Percentiles rank a stretch among this genome's conserved stretches.
Conservation (phyloP, 2,113 vertebrate species). For the Aegotheles bennettii region DNA sequence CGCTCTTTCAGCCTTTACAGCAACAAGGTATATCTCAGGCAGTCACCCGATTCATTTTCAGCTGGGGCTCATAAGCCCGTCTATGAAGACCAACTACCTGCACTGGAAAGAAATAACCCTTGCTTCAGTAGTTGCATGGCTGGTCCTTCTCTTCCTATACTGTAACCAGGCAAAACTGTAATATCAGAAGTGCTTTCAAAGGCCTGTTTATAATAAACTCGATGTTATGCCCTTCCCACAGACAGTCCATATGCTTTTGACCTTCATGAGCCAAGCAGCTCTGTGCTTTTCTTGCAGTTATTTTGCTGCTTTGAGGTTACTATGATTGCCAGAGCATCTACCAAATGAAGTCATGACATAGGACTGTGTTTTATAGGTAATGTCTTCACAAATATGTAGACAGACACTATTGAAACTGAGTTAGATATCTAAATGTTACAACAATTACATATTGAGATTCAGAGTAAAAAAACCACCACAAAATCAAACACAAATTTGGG, state of each 20-base stretch:
- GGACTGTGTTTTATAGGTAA: background rate
- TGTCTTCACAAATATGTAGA: background rate
- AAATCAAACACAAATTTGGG: background rate
- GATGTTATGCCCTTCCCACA: background rate
- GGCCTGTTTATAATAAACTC: background rate
- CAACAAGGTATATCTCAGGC: background rate
- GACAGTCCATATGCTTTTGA: background rate
- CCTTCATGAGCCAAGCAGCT: background rate
- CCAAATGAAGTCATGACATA: background rate
- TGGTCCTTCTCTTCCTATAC: background rate
- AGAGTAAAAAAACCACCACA: background rate
- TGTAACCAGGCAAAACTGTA: background rate
- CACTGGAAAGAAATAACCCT: background rate
- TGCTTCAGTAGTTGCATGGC: background rate
- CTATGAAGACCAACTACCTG: background rate
- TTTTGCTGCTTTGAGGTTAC: background rate
- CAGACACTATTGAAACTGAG: background rate
- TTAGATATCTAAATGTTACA: background rate
- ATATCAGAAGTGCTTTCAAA: background rate
- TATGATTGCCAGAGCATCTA: background rate
- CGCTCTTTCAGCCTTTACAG: background rate
- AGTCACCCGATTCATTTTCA: background rate
- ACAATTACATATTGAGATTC: fast-evolving
- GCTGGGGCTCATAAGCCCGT: background rate
- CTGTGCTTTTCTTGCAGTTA: background rate